Percentiles rank a stretch among this genome's conserved stretches.
These are phyloP conservation scores for Periophthalmus magnuspinnatus DNA, from an alignment of 2,797 vertebrate genomes.

Conservation along the genomic window DNA sequence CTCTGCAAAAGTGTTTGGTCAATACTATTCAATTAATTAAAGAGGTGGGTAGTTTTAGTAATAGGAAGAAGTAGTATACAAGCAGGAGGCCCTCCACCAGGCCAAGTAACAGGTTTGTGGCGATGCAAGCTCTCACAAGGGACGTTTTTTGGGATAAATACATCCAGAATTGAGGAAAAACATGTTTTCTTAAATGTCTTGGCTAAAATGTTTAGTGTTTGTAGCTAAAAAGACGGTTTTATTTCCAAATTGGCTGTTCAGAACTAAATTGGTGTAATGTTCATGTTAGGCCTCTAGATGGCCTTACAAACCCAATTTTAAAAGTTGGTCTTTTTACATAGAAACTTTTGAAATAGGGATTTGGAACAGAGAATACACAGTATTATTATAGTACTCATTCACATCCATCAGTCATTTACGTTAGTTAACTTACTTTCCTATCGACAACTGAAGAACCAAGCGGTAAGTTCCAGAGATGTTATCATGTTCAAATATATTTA, in stretches of 20 bases:
- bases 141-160: no score
- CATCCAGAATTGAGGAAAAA: no score
- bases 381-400: background rate
- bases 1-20: no score
- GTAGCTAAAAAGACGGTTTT: background rate
- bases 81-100: no score
- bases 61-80: no score
- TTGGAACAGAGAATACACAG: background rate
- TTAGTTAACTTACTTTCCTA: no score
- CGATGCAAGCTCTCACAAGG: no score
- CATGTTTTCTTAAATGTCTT: no score
- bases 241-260: background rate
- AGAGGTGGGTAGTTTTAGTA: no score
- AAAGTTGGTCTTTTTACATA: background rate
- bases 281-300: background rate
- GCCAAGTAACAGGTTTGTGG: no score
- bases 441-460: background rate
- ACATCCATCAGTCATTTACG: background rate
- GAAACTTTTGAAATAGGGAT: no score
- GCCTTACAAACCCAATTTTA: background rate
- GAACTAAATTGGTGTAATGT: background rate
- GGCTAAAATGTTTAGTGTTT: background rate
- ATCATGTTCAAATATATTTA: constrained; percentile 74
- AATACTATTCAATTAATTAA: no score
- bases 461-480: background rate